A percentile compares a stretch with the other conserved stretches of the same genome.
Conservation (phyloP, 1,140 invertebrate species). For the Hyphantria cunea region DNA sequence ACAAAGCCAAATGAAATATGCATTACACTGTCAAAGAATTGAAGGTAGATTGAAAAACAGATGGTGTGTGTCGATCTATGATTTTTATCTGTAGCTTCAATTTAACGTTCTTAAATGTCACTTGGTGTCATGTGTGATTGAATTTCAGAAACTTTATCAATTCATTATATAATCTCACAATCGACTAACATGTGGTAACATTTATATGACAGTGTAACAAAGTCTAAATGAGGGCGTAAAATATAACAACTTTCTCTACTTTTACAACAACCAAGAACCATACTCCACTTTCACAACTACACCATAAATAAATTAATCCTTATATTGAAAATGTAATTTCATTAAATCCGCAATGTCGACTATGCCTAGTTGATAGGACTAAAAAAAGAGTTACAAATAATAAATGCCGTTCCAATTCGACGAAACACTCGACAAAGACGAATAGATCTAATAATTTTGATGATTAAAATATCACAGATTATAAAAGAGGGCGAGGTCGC, state of each 20-base stretch:
- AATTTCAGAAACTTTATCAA: background rate
- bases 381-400: conserved; percentile 17
- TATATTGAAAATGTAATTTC: conserved; percentile 27
- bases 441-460: conserved; percentile 13
- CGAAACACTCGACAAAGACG: background rate
- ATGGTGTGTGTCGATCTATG: no score
- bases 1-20: conserved; percentile 8
- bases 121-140: no score
- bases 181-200: background rate
- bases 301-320: conserved; percentile 28
- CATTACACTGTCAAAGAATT: conserved; percentile 13
- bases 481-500: conserved; percentile 8
- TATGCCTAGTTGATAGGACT: conserved; percentile 17
- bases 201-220: conserved; percentile 13
- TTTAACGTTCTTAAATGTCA: no score
- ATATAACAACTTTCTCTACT: conserved; percentile 16
- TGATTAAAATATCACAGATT: conserved; percentile 25
- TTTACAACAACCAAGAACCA: conserved; percentile 21
- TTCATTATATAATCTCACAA: no score
- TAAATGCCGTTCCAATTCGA: conserved; percentile 24
- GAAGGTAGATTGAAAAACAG: background rate
- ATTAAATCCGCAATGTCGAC: conserved; percentile 27
- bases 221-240: background rate
- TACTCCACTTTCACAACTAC: conserved; percentile 14
- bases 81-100: no score